phyloP scores from a whole-genome alignment of 2,797 vertebrate genomes.

The Fundulus diaphanus region DNA sequence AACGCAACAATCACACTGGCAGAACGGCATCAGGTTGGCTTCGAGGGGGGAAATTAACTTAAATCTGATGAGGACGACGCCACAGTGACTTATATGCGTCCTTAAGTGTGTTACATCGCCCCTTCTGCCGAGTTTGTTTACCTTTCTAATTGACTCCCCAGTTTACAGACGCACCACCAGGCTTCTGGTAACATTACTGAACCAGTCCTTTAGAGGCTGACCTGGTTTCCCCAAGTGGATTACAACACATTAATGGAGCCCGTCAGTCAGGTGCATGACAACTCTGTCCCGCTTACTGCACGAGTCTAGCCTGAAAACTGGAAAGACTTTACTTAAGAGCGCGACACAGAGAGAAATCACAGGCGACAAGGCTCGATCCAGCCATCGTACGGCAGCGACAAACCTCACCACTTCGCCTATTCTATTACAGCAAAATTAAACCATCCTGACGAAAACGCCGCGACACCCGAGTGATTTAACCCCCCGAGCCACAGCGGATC shows the following conservation, averaged over 20 bases:
- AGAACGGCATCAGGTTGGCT: constrained; percentile 12
- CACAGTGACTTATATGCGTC: constrained; percentile 3
- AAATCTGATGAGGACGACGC: constrained; percentile 28
- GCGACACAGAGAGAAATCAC: constrained; percentile 10
- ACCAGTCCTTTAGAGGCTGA: constrained; percentile 57
- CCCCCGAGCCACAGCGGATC: no score
- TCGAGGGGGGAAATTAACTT: constrained; percentile 32
- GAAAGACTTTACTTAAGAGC: neutral
- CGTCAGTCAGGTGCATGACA: constrained; percentile 53
- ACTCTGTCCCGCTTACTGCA: constrained; percentile 36
- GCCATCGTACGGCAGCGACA: neutral
- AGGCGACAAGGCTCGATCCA: neutral
- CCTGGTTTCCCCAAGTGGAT: constrained; percentile 75
- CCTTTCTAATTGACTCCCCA: neutral
- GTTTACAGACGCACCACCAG: constrained; percentile 3
- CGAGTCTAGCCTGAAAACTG: constrained; percentile 23
- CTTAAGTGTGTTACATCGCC: constrained; percentile 11
- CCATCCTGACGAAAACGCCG: neutral
- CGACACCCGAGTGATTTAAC: neutral
- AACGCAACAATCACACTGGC: constrained; percentile 29
- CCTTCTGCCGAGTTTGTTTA: constrained; percentile 1
- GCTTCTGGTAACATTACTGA: constrained; percentile 47
- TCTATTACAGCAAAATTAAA: no score
- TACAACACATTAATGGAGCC: constrained; percentile 56
- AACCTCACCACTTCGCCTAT: neutral